Conservation (phyloP, 2,113 vertebrate genomes). For the Xenus cinereus region DNA sequence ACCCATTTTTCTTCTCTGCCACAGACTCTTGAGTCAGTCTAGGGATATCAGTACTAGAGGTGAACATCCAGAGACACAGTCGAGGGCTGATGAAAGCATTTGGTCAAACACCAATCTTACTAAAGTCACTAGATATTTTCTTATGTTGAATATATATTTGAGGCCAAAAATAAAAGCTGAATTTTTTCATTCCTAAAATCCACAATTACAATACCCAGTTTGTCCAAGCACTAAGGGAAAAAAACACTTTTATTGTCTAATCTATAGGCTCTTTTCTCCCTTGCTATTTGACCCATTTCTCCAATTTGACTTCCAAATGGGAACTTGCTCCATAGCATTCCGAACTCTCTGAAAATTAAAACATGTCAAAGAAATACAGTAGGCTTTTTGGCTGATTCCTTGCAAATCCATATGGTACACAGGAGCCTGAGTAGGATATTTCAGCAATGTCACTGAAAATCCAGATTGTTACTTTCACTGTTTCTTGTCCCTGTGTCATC, state of each 20-base stretch:
- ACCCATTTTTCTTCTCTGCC: neutral
- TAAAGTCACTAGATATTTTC: neutral
- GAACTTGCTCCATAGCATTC: neutral
- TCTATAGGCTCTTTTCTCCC: neutral
- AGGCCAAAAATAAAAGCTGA: neutral
- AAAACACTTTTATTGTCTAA: neutral
- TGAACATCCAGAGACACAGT: neutral
- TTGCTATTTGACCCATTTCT: neutral
- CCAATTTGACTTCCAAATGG: neutral
- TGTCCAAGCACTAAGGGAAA: neutral
- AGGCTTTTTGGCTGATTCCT: neutral
- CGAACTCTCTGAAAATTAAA: neutral
- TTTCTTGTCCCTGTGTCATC: neutral
- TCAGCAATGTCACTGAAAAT: neutral
- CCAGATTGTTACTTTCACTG: neutral
- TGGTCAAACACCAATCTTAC: accelerated
- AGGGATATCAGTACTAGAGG: neutral
- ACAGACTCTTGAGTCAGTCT: neutral
- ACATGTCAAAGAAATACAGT: neutral
- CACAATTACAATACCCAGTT: neutral
- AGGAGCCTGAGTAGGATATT: neutral
- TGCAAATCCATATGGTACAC: neutral
- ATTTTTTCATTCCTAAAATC: neutral
- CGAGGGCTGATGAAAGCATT: neutral
- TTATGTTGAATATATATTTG: neutral